Conservation (phyloP, 1,140 invertebrate species). For the Pseudachorutes palmiensis region DNA sequence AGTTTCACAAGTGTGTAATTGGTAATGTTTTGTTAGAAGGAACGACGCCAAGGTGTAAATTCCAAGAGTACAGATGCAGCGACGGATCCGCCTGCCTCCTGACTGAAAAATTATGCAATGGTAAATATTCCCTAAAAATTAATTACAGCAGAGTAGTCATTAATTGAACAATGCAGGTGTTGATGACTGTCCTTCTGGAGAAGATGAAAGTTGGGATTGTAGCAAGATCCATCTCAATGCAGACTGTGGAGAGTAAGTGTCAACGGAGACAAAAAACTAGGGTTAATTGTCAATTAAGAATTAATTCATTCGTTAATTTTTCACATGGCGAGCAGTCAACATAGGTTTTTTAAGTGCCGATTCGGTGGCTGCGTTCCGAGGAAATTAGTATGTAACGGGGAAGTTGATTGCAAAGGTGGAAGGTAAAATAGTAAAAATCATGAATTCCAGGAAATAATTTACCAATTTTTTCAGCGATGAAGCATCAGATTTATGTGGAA, state of each 20-base stretch:
- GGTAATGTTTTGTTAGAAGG: neutral
- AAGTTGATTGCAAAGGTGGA: constrained; percentile 16
- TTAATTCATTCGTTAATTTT: too few relatives aligned
- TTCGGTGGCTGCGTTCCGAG: constrained; percentile 21
- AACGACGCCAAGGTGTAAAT: constrained; percentile 4
- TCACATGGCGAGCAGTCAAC: too few relatives aligned
- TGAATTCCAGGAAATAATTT: neutral
- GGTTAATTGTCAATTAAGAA: too few relatives aligned
- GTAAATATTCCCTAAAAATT: neutral
- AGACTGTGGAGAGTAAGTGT: constrained; percentile 15
- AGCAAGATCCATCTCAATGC: neutral
- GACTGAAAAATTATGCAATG: constrained; percentile 24
- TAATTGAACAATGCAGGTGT: neutral
- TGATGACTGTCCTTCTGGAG: neutral
- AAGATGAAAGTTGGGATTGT: constrained; percentile 24
- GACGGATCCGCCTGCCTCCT: constrained; percentile 15
- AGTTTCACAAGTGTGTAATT: neutral
- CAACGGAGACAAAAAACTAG: too few relatives aligned
- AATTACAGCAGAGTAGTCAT: neutral
- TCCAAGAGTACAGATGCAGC: constrained; percentile 20
- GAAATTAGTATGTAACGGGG: constrained; percentile 14
- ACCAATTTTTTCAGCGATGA: neutral
- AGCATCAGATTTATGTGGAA: constrained; percentile 11
- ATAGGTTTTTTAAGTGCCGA: constrained; percentile 17
- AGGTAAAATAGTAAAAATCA: neutral